phyloP scores from a whole-genome alignment of 2,797 vertebrate genomes.

The Tarsius wallacei region DNA sequence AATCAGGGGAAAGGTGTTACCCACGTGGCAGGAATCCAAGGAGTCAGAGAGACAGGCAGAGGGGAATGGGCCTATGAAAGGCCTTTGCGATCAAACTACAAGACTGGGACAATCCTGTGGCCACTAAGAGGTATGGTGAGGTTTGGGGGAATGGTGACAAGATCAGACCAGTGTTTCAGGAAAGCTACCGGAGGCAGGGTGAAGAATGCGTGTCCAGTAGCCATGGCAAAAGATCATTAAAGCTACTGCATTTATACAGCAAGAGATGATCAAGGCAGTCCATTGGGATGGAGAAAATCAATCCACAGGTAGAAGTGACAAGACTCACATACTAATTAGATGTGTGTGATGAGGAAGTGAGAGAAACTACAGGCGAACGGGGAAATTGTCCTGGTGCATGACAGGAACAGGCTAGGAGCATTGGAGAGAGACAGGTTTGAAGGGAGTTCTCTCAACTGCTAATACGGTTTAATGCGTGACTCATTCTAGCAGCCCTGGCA shows the following conservation, averaged over 20 bases:
- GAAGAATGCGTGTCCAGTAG: background rate
- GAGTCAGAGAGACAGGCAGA: background rate
- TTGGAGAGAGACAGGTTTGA: background rate
- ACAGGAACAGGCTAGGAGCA: background rate
- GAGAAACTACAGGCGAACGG: background rate
- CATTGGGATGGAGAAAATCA: background rate
- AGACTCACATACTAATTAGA: background rate
- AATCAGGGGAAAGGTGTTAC: background rate
- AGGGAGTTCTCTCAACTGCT: slow-evolving; percentile 49
- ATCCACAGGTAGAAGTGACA: background rate
- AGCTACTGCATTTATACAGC: background rate
- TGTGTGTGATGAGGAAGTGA: background rate
- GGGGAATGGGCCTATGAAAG: background rate
- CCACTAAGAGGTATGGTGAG: background rate
- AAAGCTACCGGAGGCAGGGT: background rate
- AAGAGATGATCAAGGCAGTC: background rate
- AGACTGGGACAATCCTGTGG: background rate
- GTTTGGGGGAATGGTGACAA: background rate
- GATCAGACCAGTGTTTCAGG: background rate
- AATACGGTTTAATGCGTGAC: background rate
- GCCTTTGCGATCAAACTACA: background rate
- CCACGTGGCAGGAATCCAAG: background rate
- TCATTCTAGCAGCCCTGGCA: slow-evolving; percentile 41
- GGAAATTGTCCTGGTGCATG: background rate
- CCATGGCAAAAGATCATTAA: too few relatives aligned